Percentiles rank a stretch among this genome's conserved stretches.
phyloP scores from a whole-genome alignment of 2,113 vertebrate genomes.

The Leptocoma aspasia region DNA sequence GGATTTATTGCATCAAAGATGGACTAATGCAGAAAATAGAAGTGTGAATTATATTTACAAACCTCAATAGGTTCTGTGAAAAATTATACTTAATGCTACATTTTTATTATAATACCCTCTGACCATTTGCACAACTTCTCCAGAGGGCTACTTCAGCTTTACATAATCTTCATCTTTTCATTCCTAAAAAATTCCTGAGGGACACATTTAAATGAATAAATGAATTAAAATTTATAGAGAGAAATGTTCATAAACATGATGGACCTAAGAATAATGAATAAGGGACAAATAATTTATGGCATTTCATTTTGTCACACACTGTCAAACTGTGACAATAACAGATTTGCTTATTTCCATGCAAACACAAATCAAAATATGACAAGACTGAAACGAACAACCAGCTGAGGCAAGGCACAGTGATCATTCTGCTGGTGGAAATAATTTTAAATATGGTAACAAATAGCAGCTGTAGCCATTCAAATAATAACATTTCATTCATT shows the following conservation, averaged over 20 bases:
- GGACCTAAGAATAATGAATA: slow-evolving; percentile 13
- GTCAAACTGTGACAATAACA: slow-evolving; percentile 37
- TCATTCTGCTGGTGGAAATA: background rate
- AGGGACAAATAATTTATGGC: slow-evolving; percentile 39
- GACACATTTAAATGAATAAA: background rate
- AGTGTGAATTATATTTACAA: background rate
- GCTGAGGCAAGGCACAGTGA: background rate
- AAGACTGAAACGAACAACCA: slow-evolving; percentile 19
- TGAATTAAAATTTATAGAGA: slow-evolving; percentile 29
- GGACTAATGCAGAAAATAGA: background rate
- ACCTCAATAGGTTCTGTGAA: background rate
- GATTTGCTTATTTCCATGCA: slow-evolving; percentile 24
- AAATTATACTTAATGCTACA: background rate
- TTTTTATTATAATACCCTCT: background rate
- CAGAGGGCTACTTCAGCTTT: background rate
- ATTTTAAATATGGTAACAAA: background rate
- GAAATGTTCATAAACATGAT: slow-evolving; percentile 2
- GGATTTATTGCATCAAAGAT: background rate
- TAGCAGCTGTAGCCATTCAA: background rate
- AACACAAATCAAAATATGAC: slow-evolving; percentile 7
- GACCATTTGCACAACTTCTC: background rate
- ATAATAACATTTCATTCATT: background rate
- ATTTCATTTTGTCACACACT: slow-evolving; percentile 37
- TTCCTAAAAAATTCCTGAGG: background rate
- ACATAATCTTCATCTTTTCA: background rate